These are phyloP conservation scores for Gryon sp. DNA, from an alignment of 1,140 invertebrate genomes.

Conservation along the genomic window DNA sequence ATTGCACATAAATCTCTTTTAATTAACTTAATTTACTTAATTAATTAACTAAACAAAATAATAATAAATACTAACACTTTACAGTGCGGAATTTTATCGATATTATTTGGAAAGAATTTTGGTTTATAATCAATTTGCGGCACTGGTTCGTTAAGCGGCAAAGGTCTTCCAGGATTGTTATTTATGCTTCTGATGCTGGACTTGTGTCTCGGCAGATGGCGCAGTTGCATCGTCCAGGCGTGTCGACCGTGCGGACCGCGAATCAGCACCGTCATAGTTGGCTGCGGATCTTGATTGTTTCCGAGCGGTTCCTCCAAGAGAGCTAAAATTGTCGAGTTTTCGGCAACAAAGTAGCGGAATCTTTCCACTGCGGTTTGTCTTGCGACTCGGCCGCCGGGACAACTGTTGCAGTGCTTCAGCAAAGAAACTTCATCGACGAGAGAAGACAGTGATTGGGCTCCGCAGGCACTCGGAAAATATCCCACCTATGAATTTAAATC, in stretches of 20 bases:
- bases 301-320: conserved; percentile 94
- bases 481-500: too few species aligned
- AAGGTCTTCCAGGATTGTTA: conserved; percentile 87
- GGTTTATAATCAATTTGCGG: conserved; percentile 83
- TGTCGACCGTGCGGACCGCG: conserved; percentile 95
- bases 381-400: conserved; percentile 79
- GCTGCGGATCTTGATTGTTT: conserved; percentile 88
- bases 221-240: conserved; percentile 94
- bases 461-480: conserved; percentile 91
- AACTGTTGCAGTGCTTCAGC: conserved; percentile 87
- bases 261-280: conserved; percentile 89
- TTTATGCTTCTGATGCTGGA: conserved; percentile 85
- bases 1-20: background rate
- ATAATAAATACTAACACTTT: conserved; percentile 84
- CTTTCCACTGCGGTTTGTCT: conserved; percentile 81
- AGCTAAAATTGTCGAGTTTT: conserved; percentile 93
- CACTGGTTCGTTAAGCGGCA: conserved; percentile 86
- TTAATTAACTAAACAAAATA: background rate
- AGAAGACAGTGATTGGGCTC: conserved; percentile 90
- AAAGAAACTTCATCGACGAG: conserved; percentile 93
- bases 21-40: too few species aligned
- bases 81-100: conserved; percentile 89
- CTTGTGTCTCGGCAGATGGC: conserved; percentile 90
- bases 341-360: conserved; percentile 94
- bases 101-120: conserved; percentile 90